These are phyloP conservation scores for Pollenia griseotomentosa DNA, from an alignment of 2,888 invertebrate genomes.

Conservation along the genomic window DNA sequence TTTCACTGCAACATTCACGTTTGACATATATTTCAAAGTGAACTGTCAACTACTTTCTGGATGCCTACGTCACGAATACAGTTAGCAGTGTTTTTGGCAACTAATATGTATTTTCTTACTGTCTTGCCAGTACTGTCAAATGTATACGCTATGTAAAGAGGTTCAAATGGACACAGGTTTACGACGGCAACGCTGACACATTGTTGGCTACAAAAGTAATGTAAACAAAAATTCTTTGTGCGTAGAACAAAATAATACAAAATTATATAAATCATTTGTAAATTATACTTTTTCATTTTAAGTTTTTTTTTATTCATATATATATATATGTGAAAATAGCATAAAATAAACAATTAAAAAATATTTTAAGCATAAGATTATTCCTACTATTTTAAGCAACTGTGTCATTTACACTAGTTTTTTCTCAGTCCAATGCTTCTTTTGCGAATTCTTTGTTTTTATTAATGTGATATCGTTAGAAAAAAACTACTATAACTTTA, in stretches of 20 bases:
- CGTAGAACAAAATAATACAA: not conserved
- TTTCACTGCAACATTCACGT: no score
- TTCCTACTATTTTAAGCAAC: conserved; percentile 56
- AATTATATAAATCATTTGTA: not conserved
- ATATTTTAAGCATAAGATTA: not conserved
- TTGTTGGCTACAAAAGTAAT: not conserved
- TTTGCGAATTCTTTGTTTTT: conserved; percentile 66
- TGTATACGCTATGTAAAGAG: no score
- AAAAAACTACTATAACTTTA: conserved; percentile 11
- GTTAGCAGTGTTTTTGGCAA: no score
- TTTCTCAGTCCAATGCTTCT: conserved; percentile 40
- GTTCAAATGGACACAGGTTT: no score
- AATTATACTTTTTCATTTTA: no score
- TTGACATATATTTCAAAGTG: no score
- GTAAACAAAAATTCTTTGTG: conserved; percentile 32
- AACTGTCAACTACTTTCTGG: no score
- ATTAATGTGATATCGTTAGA: conserved; percentile 19
- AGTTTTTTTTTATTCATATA: not conserved
- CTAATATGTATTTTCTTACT: no score
- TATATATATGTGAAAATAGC: no score
- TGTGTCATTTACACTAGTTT: conserved; percentile 37
- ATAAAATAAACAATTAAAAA: not conserved
- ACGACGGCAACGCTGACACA: not conserved
- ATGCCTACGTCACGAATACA: no score
- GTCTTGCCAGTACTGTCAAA: no score